Evolutionary conservation across 1,140 invertebrate genomes (phyloP).

Genomic region (Varroa destructor): DNA sequence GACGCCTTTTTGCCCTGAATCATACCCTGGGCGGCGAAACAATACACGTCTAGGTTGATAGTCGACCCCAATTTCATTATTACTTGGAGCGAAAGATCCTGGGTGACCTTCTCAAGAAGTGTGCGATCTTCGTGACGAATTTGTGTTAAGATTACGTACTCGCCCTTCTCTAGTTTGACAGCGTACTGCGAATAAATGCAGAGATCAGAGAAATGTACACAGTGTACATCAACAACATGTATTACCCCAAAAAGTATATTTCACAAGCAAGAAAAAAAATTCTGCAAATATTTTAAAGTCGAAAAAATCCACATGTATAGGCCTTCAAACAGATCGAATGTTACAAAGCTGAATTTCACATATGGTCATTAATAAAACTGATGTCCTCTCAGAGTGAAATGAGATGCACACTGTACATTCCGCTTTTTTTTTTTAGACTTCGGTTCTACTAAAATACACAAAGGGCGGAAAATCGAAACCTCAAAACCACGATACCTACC

Average conservation of each 20-base stretch:
- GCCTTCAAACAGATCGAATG: too few species aligned
- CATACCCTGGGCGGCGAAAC: constrained; percentile 45
- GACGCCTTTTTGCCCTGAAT: constrained; percentile 62
- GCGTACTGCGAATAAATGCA: constrained; percentile 53
- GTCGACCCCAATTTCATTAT: constrained; percentile 58
- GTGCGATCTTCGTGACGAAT: constrained; percentile 75
- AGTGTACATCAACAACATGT: constrained; percentile 29
- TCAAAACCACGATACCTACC: constrained; percentile 43
- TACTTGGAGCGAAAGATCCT: constrained; percentile 54
- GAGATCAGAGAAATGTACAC: constrained; percentile 15
- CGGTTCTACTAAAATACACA: too few species aligned
- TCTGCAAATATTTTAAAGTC: too few species aligned
- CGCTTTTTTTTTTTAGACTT: too few species aligned
- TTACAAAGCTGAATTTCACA: too few species aligned
- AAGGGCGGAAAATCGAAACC: too few species aligned
- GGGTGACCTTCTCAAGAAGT: constrained; percentile 64
- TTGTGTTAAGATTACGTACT: constrained; percentile 70
- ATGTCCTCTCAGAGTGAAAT: too few species aligned
- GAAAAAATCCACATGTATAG: too few species aligned
- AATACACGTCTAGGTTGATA: constrained; percentile 63
- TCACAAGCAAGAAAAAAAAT: constrained; percentile 17
- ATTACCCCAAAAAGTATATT: neutral
- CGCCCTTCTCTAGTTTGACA: constrained; percentile 84
- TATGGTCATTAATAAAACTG: too few species aligned
- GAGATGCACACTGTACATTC: too few species aligned